Percentiles rank a stretch among this genome's conserved stretches.
phyloP scores from a whole-genome alignment of 1,140 invertebrate species.

The Drosophila lacteicornis region DNA sequence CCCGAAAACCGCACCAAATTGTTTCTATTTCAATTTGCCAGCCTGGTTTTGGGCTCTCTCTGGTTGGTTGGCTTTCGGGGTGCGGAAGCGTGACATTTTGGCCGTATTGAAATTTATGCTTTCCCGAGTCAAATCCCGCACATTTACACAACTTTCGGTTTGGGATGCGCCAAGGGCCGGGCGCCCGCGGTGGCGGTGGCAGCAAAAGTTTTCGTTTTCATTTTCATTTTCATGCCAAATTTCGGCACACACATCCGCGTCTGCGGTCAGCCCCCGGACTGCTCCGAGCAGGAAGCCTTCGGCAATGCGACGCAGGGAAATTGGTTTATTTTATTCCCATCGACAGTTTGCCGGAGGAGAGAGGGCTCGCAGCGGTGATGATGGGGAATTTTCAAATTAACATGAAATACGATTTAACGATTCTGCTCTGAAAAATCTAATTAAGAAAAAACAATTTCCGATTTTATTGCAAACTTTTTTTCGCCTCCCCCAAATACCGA shows the following conservation, averaged over 20 bases:
- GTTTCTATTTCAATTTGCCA: conserved; percentile 75
- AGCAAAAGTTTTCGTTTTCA: conserved; percentile 57
- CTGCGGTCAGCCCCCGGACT: conserved; percentile 24
- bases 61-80: conserved; percentile 14
- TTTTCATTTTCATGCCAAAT: conserved; percentile 63
- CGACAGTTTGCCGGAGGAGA: conserved; percentile 41
- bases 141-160: conserved; percentile 70
- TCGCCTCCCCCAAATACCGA: conserved; percentile 2
- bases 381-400: conserved; percentile 67
- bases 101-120: conserved; percentile 76
- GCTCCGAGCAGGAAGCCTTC: conserved; percentile 40
- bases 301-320: conserved; percentile 69
- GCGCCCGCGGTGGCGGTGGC: neutral
- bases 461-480: conserved; percentile 60
- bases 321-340: conserved; percentile 79
- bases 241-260: conserved; percentile 61
- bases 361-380: neutral
- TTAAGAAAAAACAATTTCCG: conserved; percentile 58
- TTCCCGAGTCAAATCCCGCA: conserved; percentile 64
- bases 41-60: conserved; percentile 25
- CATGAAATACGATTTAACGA: conserved; percentile 71
- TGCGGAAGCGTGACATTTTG: conserved; percentile 74
- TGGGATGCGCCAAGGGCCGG: conserved; percentile 6
- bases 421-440: conserved; percentile 56
- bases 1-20: conserved; percentile 63